Evolutionary conservation across 2,888 invertebrate genomes (phyloP).

Genomic region (Steinernema carpocapsae): DNA sequence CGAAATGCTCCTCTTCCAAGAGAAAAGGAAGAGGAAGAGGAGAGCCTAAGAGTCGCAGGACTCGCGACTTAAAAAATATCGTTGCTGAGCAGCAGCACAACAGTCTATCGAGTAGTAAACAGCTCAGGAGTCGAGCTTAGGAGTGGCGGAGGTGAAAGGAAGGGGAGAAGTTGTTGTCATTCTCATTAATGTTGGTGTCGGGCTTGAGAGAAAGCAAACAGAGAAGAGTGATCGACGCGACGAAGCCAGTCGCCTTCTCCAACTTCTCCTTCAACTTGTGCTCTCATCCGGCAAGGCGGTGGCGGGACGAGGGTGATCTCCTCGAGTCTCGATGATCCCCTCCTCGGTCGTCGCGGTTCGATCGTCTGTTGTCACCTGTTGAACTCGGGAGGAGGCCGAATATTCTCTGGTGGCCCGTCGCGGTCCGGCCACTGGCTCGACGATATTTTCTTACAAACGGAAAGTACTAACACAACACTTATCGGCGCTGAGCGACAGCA

Average conservation of each 20-base stretch:
- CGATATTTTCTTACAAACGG: slow-evolving; percentile 25
- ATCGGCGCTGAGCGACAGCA: neutral
- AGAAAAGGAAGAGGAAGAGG: no score
- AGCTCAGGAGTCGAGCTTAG: neutral
- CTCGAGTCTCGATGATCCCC: neutral
- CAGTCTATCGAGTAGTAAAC: no score
- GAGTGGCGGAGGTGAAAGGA: neutral
- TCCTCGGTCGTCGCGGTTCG: neutral
- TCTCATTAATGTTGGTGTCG: slow-evolving; percentile 27
- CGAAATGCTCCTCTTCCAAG: no score
- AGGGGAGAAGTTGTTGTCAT: slow-evolving; percentile 19
- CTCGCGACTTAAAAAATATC: no score
- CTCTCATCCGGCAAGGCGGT: neutral
- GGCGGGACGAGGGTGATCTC: neutral
- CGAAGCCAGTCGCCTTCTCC: slow-evolving; percentile 1
- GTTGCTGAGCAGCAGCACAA: neutral
- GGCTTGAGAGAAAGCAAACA: slow-evolving; percentile 32
- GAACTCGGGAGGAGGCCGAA: slow-evolving; percentile 11
- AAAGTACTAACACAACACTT: slow-evolving; percentile 15
- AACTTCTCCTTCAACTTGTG: neutral
- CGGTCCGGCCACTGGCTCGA: neutral
- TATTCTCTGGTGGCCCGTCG: neutral
- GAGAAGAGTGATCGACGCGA: slow-evolving; percentile 14
- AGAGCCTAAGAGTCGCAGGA: no score
- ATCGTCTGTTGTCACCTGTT: slow-evolving; percentile 19